Evolutionary conservation across 2,888 invertebrate genomes (phyloP), one percentile per base, ranked within the genome.

Genomic region (Leptopilina myrica): DNA sequence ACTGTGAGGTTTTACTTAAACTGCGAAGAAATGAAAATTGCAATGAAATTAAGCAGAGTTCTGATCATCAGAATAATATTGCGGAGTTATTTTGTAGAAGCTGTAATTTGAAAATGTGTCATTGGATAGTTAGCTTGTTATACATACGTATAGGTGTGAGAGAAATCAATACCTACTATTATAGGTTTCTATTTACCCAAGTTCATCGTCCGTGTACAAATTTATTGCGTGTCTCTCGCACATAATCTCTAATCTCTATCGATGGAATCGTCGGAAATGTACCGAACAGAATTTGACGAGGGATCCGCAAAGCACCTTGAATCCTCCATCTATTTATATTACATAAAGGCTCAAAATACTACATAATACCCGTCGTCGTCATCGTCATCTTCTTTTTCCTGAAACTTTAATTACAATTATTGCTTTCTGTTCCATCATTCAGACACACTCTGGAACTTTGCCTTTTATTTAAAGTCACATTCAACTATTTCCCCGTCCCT

Each of bases 201-300:
- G 86, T 88, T 88, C 88, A 86, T 87, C 87, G 88, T 86, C 84
- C 87, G 87, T 88, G 88, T 85, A 89, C 87, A 89, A 88, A 89
- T 89, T 89, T 88, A 88, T 88, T 87, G 87, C 88, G 84, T 86
- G 86, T 88, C 84, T 81, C 83, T 79, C 76, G 82, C 86, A 64
- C 46, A 78, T 78, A 79, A 78, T 77, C 43, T 53, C 79, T 81
- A 81, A 81, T 81, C 79, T 81, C 77, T 65, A 76, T 75, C 76
- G n/a, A 77, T 81, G 77, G 49, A 76, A 80, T 64, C 77, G 75
- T 9, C 67, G 77, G 76, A 79, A 79, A 77, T 66, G 76, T 67
- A 64, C 20, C 15, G 77, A 77, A 64, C 76, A 66, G 79, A 76
- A 79, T 76, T 59, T 77, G 14, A 80, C 76, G 56, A 77, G 79